Evolutionary conservation across 1,140 invertebrate genomes (phyloP).

Genomic region (Drosophila arizonae): DNA sequence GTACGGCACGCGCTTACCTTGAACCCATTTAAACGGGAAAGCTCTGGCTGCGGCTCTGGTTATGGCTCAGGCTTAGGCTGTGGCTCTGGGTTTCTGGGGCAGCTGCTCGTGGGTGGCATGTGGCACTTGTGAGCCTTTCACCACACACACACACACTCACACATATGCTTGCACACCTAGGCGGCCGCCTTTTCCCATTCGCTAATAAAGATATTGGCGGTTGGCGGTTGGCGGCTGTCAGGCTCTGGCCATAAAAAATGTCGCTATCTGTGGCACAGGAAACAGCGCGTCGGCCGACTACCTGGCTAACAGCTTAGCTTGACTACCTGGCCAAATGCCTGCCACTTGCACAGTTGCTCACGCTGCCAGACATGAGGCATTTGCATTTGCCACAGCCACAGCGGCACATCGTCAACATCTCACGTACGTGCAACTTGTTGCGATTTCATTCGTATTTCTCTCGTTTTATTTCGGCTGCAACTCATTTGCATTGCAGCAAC

Average conservation of each 20-base stretch:
- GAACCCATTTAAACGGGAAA: conserved; percentile 61
- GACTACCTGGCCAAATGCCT: conserved; percentile 33
- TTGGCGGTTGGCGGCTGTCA: conserved; percentile 26
- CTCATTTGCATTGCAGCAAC: conserved; percentile 72
- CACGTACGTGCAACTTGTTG: conserved; percentile 77
- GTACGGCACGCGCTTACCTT: conserved; percentile 52
- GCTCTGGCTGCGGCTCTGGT: background rate
- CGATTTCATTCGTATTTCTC: conserved; percentile 18
- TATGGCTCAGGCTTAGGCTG: background rate
- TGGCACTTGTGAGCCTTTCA: conserved; percentile 59
- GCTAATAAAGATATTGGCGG: conserved; percentile 74
- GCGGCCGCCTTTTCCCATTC: conserved; percentile 44
- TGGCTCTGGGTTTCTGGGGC: conserved; percentile 78
- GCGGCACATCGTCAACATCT: conserved; percentile 20
- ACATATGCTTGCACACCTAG: conserved; percentile 40
- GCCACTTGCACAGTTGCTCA: conserved; percentile 1
- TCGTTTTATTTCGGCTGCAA: conserved; percentile 45
- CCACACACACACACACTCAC: conserved; percentile 47
- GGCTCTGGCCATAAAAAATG: conserved; percentile 64
- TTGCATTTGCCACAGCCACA: conserved; percentile 27
- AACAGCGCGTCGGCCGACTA: conserved; percentile 41
- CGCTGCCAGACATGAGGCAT: conserved; percentile 18
- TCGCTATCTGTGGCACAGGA: conserved; percentile 77
- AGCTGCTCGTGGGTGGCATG: conserved; percentile 67
- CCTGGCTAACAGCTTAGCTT: conserved; percentile 29